A percentile compares a stretch with the other conserved stretches of the same genome.
phyloP scores from a whole-genome alignment of 2,113 vertebrate genomes.

The Equus przewalskii region DNA sequence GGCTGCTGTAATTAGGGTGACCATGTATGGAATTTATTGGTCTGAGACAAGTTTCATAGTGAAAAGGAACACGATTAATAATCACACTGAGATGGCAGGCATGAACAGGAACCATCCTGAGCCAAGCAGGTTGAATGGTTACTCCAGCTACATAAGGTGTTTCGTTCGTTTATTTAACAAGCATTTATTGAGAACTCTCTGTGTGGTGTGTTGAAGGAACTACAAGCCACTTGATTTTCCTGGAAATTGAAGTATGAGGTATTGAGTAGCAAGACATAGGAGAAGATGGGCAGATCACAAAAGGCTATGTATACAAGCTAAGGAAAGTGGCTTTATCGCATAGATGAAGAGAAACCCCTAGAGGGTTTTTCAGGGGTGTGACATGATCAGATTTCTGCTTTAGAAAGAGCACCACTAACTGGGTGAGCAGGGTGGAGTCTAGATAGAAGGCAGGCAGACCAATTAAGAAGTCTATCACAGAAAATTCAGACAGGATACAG shows the following conservation, averaged over 20 bases:
- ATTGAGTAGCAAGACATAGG: neutral
- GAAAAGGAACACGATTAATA: conserved; percentile 1
- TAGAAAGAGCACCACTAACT: conserved; percentile 26
- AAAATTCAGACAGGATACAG: conserved; percentile 2
- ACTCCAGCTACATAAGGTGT: conserved; percentile 1
- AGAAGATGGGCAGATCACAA: conserved; percentile 13
- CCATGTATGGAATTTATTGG: conserved; percentile 37
- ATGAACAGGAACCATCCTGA: neutral
- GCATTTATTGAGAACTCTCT: conserved; percentile 27
- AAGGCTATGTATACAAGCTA: neutral
- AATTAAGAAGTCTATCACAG: neutral
- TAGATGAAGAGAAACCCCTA: conserved; percentile 38
- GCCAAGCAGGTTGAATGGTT: neutral
- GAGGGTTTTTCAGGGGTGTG: neutral
- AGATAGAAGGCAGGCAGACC: conserved; percentile 12
- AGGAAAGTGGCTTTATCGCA: conserved; percentile 21
- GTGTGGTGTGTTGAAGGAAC: neutral
- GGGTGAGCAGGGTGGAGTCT: neutral
- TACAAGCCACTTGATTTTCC: conserved; percentile 25
- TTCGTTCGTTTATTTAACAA: conserved; percentile 57
- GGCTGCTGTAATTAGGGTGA: conserved; percentile 23
- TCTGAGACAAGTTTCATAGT: conserved; percentile 49
- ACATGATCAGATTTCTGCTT: conserved; percentile 34
- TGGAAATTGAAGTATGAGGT: conserved; percentile 45
- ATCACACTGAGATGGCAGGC: neutral